These are phyloP conservation scores for Thalassaphorura encarpata DNA, from an alignment of 1,140 invertebrate species.

Conservation along the genomic window DNA sequence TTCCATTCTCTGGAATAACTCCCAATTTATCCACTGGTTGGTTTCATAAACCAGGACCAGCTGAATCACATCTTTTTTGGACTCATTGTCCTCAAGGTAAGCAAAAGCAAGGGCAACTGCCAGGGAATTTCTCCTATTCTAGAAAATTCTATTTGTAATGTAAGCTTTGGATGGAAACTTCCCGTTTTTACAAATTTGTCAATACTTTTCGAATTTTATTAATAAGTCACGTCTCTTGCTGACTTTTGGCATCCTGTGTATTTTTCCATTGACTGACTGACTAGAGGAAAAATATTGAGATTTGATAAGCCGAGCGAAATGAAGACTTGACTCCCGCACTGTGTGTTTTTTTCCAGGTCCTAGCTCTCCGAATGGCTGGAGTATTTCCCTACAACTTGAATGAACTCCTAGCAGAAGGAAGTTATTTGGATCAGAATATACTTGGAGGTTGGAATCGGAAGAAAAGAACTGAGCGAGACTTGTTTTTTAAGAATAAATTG, in stretches of 20 bases:
- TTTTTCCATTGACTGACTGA: too few species aligned
- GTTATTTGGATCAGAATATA: neutral
- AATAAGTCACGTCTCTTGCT: too few species aligned
- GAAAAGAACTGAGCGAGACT: slow-evolving; percentile 10
- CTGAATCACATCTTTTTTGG: slow-evolving; percentile 24
- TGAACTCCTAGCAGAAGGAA: slow-evolving; percentile 12
- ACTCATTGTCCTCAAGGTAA: slow-evolving; percentile 27
- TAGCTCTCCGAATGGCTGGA: slow-evolving; percentile 22
- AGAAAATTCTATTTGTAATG: neutral
- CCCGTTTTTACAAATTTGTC: neutral
- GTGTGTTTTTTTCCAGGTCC: slow-evolving; percentile 15
- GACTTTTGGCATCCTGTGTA: too few species aligned
- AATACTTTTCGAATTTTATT: neutral
- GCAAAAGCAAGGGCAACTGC: too few species aligned
- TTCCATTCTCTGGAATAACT: slow-evolving; percentile 18
- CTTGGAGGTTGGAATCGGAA: neutral
- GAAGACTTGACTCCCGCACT: too few species aligned
- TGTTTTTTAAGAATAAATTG: slow-evolving; percentile 13
- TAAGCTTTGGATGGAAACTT: neutral
- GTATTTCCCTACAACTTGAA: slow-evolving; percentile 28
- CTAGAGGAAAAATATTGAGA: too few species aligned
- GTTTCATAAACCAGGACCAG: slow-evolving; percentile 28
- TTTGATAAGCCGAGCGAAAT: too few species aligned
- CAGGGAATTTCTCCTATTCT: too few species aligned
- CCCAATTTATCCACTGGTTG: slow-evolving; percentile 26